Conservation (phyloP, 2,797 vertebrate species). For the Onychomys leucogaster region DNA sequence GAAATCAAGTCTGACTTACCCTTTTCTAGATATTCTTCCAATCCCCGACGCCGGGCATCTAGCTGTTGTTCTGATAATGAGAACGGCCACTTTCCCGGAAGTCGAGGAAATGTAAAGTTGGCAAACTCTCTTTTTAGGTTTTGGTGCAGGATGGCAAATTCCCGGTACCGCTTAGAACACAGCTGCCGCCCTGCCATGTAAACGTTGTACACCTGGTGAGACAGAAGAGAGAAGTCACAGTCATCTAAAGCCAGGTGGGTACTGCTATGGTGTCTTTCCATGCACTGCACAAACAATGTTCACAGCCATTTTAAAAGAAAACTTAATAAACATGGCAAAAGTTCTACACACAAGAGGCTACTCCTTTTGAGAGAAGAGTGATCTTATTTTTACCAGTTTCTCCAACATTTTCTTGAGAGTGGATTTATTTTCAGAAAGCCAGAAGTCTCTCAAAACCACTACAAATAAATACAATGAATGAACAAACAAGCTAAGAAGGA, state of each 20-base stretch:
- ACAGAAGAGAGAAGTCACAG: background rate
- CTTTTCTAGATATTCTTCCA: constrained; percentile 95
- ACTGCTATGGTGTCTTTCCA: background rate
- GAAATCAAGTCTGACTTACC: constrained; percentile 75
- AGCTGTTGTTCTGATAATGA: constrained; percentile 97
- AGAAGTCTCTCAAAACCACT: constrained; percentile 47
- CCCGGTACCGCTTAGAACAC: constrained; percentile 97
- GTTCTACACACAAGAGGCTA: background rate
- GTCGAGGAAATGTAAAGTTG: constrained; percentile 95
- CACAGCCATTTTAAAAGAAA: constrained; percentile 38
- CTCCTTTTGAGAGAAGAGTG: background rate
- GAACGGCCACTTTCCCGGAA: constrained; percentile 98
- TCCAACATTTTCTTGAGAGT: constrained; percentile 2
- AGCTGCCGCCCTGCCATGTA: constrained; percentile 98
- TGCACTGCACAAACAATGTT: background rate
- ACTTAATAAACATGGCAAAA: constrained; percentile 31
- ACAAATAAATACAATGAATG: background rate
- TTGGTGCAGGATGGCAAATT: constrained; percentile 97
- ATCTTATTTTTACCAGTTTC: constrained; percentile 46
- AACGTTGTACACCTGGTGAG: constrained; percentile 94
- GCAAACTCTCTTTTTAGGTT: constrained; percentile 97
- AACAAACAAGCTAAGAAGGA: constrained; percentile 28
- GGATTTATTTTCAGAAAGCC: constrained; percentile 62
- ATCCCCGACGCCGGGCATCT: constrained; percentile 93
- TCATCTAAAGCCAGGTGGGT: background rate